Evolutionary conservation across 2,797 vertebrate species (phyloP), one percentile per base, ranked within the genome.

Genomic region (Sphenopsis melanotis): DNA sequence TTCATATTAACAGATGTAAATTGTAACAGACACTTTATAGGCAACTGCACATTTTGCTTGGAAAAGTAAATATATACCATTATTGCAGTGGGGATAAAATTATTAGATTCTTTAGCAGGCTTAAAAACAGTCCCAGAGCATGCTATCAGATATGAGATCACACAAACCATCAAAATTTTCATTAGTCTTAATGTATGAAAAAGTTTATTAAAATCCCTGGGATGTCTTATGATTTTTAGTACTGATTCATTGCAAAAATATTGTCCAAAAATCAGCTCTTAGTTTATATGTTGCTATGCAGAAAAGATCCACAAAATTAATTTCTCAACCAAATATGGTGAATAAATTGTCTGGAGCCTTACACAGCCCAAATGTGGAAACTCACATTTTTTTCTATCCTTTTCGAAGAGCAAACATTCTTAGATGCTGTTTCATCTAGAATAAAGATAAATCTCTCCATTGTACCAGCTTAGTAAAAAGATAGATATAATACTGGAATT

Each of bases 41-140:
- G 19, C 19, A 92, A 61, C 44, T 75, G 71, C 55, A 83, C 36
- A 63, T 95, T 96, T 86, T 1, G 0, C 57, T 76, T 81, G 69
- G 61, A 92, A 96, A 96, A 92, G 57, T 89, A 93, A 93, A 92
- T 83, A 86, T 44, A 39, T 76, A 66, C 47, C n/a, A 52, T 81
- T 90, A 86, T 89, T 91, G 55, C 71, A 87, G 66, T 22, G 10
- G 57, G 55, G 21, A 86, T 86, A 79, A 89, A 95, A 83, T 91
- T 15, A 82, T 79, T 95, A 81, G 36, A 27, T 30, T 65, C 59
- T 55, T 86, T 57, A 92, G 84, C 46, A 22, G 41, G 24, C 47
- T 83, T 82, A 47, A 61, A 87, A 89, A 71, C 50, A 44, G 60
- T 91, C 72, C 84, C 84, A 91, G n/a, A 41, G 36, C 65, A 50